These are phyloP conservation scores for Andrena bucephala DNA, from an alignment of 2,888 invertebrate species.

Conservation along the genomic window DNA sequence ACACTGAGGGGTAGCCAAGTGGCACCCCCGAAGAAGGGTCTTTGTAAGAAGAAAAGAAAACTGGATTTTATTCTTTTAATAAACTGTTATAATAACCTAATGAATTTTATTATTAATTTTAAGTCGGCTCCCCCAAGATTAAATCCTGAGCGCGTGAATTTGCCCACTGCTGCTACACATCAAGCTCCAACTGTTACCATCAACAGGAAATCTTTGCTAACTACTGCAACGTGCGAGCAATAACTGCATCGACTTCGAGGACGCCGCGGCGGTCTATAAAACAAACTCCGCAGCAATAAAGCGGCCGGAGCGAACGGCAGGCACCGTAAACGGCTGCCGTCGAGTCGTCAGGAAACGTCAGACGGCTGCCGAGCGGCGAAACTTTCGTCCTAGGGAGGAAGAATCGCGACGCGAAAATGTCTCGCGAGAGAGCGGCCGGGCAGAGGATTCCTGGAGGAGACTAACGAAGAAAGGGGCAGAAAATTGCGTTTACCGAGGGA, in stretches of 20 bases:
- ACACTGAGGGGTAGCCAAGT: no score
- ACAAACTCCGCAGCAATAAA: not conserved
- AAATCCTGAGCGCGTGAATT: no score
- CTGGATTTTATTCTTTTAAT: no score
- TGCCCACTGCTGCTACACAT: not conserved
- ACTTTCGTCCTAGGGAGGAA: slow-evolving; percentile 21
- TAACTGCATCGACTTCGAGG: slow-evolving; percentile 2
- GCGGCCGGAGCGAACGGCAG: not conserved
- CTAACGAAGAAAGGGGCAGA: no score
- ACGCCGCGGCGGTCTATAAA: not conserved
- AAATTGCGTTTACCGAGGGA: no score
- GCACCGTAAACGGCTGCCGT: not conserved
- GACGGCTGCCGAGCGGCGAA: slow-evolving; percentile 5
- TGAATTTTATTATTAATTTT: no score
- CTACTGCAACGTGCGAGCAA: not conserved
- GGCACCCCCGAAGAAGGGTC: no score
- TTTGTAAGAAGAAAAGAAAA: no score
- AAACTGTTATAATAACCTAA: no score
- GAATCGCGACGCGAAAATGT: not conserved
- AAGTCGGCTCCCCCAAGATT: no score
- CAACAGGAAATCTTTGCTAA: not conserved
- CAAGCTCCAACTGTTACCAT: not conserved
- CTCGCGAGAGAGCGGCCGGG: not conserved
- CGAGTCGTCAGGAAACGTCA: slow-evolving; percentile 1
- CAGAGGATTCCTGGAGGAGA: no score